These are phyloP conservation scores for Symphodus melops DNA, from an alignment of 2,113 vertebrate genomes.

Conservation along the genomic window DNA sequence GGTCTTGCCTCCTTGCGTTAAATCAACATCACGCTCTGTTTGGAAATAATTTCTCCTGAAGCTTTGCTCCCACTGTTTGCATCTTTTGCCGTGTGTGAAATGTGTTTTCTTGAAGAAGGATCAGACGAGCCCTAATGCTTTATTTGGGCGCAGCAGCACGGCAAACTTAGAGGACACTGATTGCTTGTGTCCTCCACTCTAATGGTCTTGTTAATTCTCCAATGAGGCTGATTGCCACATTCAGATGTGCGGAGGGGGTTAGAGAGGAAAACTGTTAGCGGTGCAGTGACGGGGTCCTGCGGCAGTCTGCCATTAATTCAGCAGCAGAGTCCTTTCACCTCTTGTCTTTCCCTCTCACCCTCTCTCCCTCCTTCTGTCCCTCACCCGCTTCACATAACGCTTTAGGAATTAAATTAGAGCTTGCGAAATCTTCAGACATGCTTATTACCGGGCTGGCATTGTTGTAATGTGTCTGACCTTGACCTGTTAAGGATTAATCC, in stretches of 20 bases:
- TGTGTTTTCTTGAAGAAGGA: slow-evolving; percentile 47
- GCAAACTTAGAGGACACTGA: slow-evolving; percentile 70
- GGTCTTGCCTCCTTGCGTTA: slow-evolving; percentile 60
- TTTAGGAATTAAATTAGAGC: slow-evolving; percentile 78
- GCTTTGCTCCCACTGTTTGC: slow-evolving; percentile 36
- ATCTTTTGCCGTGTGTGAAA: slow-evolving; percentile 36
- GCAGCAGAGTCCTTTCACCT: slow-evolving; percentile 45
- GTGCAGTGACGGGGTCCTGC: slow-evolving; percentile 41
- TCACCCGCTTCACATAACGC: slow-evolving; percentile 50
- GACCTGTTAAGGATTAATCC: slow-evolving; percentile 79
- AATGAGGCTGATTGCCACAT: slow-evolving; percentile 70
- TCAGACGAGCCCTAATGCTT: slow-evolving; percentile 63
- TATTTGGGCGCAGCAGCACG: slow-evolving; percentile 70
- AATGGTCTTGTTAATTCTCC: slow-evolving; percentile 80
- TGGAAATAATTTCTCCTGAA: slow-evolving; percentile 46
- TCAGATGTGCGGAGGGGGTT: slow-evolving; percentile 58
- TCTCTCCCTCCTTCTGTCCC: slow-evolving; percentile 35
- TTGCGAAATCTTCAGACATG: slow-evolving; percentile 75
- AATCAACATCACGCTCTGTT: slow-evolving; percentile 54
- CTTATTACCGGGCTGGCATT: slow-evolving; percentile 74
- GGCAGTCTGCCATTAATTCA: slow-evolving; percentile 55
- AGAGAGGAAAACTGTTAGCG: slow-evolving; percentile 45
- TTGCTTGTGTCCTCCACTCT: slow-evolving; percentile 80
- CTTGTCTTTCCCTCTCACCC: slow-evolving; percentile 37
- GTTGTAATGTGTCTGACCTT: slow-evolving; percentile 82